phyloP scores from a whole-genome alignment of 92 coral and sea anemone genomes.

The Parazoanthus swiftii region DNA sequence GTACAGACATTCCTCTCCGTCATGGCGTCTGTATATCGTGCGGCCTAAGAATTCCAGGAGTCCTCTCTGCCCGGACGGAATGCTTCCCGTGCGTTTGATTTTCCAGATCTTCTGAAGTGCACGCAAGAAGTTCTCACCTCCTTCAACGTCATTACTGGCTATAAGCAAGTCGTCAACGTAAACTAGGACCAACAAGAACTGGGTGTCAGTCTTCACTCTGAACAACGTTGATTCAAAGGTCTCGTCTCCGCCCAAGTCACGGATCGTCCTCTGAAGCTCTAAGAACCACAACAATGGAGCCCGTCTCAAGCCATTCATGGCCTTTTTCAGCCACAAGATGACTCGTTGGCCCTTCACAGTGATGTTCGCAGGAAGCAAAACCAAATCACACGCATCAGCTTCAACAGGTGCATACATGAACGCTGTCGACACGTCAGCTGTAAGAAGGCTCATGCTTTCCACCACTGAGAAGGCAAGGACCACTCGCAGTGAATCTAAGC shows the following conservation, averaged over 20 bases:
- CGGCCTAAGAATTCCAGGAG: no score
- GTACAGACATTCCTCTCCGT: no score
- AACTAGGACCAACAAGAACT: not conserved
- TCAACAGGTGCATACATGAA: conserved; percentile 14
- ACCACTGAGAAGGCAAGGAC: conserved; percentile 39
- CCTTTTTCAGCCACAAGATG: not conserved
- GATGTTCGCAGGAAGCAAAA: conserved; percentile 17
- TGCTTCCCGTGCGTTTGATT: no score
- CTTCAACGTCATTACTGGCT: conserved; percentile 9
- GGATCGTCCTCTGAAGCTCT: conserved; percentile 33
- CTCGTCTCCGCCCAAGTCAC: not conserved
- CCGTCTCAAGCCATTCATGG: conserved; percentile 35
- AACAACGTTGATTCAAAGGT: not conserved
- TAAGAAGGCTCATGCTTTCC: no score
- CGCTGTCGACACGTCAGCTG: no score
- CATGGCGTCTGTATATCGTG: no score
- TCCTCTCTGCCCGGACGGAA: no score
- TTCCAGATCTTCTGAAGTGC: no score
- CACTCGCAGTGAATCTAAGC: conserved; percentile 29
- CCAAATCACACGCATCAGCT: conserved; percentile 32
- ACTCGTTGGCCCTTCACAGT: conserved; percentile 6
- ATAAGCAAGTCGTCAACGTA: conserved; percentile 31
- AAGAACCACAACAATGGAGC: conserved; percentile 34
- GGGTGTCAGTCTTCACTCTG: not conserved
- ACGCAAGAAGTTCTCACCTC: conserved; percentile 20